phyloP scores from a whole-genome alignment of 2,888 invertebrate genomes.

The Cactoblastis cactorum region DNA sequence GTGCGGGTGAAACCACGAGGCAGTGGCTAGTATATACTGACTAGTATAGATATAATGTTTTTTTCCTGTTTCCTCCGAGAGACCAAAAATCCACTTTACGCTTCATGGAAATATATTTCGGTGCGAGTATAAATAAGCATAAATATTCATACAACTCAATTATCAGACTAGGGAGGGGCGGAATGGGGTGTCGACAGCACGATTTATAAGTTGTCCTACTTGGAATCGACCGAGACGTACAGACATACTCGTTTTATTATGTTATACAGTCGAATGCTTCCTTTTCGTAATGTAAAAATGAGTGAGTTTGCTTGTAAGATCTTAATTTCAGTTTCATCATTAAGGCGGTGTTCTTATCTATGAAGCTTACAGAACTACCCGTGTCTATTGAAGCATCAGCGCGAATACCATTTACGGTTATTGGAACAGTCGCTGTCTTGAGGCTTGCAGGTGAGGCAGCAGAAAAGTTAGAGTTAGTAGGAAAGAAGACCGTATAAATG shows the following conservation, averaged over 20 bases:
- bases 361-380: not conserved
- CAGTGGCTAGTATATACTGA: too few relatives aligned
- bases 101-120: not conserved
- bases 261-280: constrained; percentile 27
- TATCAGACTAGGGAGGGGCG: constrained; percentile 28
- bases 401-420: not conserved
- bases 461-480: not conserved
- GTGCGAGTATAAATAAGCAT: constrained; percentile 2
- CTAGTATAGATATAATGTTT: too few relatives aligned
- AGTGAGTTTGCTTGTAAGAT: not conserved
- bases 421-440: not conserved
- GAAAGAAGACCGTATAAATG: too few relatives aligned
- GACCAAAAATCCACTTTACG: too few relatives aligned
- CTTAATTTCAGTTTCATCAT: too few relatives aligned
- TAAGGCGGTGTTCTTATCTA: not conserved
- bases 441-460: not conserved
- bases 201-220: constrained; percentile 20
- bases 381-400: not conserved
- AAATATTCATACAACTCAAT: constrained; percentile 26
- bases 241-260: constrained; percentile 25
- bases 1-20: too few relatives aligned
- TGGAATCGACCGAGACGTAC: constrained; percentile 24
- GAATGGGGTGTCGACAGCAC: constrained; percentile 29
- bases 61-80: too few relatives aligned
- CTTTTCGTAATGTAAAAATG: constrained; percentile 19